phyloP scores from a whole-genome alignment of 2,888 invertebrate genomes.

The Apamea epomidion region DNA sequence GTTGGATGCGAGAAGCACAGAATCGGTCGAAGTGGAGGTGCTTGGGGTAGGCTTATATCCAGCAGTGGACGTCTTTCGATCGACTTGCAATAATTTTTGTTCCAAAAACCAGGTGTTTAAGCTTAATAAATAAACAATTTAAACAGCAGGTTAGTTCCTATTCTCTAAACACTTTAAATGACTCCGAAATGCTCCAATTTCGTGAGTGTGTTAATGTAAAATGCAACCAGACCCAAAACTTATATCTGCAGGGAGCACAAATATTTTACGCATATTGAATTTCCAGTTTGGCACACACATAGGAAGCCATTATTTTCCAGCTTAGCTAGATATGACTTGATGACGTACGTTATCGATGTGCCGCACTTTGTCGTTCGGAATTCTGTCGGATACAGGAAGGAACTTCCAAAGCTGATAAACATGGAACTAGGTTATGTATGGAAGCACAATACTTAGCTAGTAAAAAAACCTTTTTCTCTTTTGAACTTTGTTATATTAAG shows the following conservation, averaged over 20 bases:
- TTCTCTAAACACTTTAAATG: neutral
- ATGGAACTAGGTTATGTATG: conserved; percentile 1
- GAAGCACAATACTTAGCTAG: neutral
- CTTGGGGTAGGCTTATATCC: too few species aligned
- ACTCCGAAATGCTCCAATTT: neutral
- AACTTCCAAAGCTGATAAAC: conserved; percentile 29
- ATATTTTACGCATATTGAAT: conserved; percentile 18
- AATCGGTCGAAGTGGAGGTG: too few species aligned
- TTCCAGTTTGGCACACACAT: neutral
- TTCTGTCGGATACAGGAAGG: conserved; percentile 31
- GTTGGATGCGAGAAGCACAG: too few species aligned
- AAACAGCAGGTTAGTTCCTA: neutral
- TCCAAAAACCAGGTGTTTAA: neutral
- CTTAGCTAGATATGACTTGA: conserved; percentile 9
- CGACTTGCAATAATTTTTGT: neutral
- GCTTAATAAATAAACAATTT: neutral
- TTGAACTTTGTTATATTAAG: neutral
- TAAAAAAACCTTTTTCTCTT: neutral
- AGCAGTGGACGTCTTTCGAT: too few species aligned
- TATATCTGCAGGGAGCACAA: neutral
- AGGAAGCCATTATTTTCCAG: conserved; percentile 48
- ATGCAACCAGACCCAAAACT: neutral
- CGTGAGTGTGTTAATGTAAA: neutral
- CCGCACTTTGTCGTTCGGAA: conserved; percentile 1
- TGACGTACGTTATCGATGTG: conserved; percentile 37